Conservation (phyloP, 2,797 vertebrate species). For the Lemur catta region DNA sequence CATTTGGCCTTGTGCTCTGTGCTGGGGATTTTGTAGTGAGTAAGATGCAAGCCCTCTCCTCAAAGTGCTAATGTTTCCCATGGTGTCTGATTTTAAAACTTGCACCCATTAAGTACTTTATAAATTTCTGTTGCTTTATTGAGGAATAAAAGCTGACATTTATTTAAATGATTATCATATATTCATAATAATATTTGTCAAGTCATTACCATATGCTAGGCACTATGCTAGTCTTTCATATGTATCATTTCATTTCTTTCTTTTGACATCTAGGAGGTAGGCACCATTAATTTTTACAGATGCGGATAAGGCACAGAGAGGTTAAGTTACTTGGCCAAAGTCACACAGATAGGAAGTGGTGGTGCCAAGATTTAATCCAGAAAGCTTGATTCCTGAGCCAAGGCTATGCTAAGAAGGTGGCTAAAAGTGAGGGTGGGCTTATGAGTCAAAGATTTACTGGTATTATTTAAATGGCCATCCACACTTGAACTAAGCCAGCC, state of each 20-base stretch:
- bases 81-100: neutral
- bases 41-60: neutral
- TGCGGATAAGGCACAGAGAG: neutral
- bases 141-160: neutral
- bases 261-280: neutral
- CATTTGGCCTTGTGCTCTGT: fast-evolving
- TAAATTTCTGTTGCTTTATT: neutral
- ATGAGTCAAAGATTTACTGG: neutral
- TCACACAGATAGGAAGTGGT: neutral
- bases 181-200: neutral
- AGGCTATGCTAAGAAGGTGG: neutral
- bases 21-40: neutral
- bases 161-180: neutral
- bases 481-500: neutral
- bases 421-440: neutral
- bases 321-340: neutral
- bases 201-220: neutral
- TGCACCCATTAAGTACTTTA: neutral
- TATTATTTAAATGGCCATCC: neutral
- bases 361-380: neutral
- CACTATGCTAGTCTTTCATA: neutral
- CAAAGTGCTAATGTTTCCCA: neutral
- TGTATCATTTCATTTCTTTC: neutral
- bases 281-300: neutral
- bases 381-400: neutral